These are phyloP conservation scores for Hyles euphorbiae DNA, from an alignment of 1,140 invertebrate genomes.

Conservation along the genomic window DNA sequence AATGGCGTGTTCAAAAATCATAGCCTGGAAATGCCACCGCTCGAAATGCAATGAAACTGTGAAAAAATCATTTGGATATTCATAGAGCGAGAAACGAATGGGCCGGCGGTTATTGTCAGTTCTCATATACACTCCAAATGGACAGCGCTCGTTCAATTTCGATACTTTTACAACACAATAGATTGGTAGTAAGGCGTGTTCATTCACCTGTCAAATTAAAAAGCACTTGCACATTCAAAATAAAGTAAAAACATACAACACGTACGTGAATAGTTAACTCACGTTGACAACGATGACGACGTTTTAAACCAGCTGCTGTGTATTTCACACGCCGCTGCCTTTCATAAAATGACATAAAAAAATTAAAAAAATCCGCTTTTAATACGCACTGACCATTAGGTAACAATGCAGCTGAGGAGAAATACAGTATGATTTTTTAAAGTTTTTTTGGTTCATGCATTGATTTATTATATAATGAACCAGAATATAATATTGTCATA, in stretches of 20 bases:
- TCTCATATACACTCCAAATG: conserved; percentile 60
- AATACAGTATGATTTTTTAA: no score
- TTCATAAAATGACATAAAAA: no score
- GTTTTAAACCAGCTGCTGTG: no score
- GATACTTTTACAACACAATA: conserved; percentile 73
- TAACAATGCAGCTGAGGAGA: no score
- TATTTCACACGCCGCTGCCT: no score
- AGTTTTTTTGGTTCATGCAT: no score
- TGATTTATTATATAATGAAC: no score
- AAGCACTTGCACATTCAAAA: conserved; percentile 69
- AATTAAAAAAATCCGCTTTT: no score
- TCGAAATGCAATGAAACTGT: conserved; percentile 58
- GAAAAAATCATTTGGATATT: conserved; percentile 67
- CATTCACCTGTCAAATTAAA: conserved; percentile 73
- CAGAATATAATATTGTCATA: no score
- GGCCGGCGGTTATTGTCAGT: conserved; percentile 54
- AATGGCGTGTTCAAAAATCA: conserved; percentile 32
- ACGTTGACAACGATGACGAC: no score
- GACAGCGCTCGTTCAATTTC: conserved; percentile 67
- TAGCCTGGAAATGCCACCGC: conserved; percentile 9
- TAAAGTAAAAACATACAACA: conserved; percentile 41
- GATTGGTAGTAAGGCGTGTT: conserved; percentile 62
- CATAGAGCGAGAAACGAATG: conserved; percentile 56
- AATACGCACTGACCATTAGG: no score
- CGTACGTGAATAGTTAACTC: no score